Percentiles rank a stretch among this genome's conserved stretches.
Conservation (phyloP, 2,888 invertebrate genomes). For the Odontocerum albicorne region DNA sequence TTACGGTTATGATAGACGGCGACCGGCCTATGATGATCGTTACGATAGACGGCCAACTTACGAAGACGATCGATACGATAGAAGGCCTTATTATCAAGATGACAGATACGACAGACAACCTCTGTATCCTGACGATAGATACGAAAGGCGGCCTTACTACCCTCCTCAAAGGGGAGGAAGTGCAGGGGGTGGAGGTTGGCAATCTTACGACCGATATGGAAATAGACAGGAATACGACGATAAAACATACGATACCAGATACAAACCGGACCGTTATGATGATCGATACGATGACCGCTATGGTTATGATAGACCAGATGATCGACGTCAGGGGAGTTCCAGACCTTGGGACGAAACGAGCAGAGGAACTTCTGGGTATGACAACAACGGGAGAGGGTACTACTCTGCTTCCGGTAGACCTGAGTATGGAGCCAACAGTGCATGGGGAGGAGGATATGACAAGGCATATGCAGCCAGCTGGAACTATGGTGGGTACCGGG, state of each 20-base stretch:
- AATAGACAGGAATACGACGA: conserved; percentile 21
- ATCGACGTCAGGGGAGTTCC: conserved; percentile 45
- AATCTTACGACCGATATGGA: conserved; percentile 29
- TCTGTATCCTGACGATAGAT: conserved; percentile 26
- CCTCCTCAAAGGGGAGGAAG: conserved; percentile 14
- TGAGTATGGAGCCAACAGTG: conserved; percentile 42
- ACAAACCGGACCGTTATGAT: conserved; percentile 26
- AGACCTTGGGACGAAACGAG: conserved; percentile 62
- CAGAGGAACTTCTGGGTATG: conserved; percentile 65
- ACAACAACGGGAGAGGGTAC: conserved; percentile 63
- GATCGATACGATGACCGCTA: conserved; percentile 25
- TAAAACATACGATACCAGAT: conserved; percentile 13
- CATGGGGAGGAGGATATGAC: conserved; percentile 45
- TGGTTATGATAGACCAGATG: conserved; percentile 36
- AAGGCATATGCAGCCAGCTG: conserved; percentile 34
- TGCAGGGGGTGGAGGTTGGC: conserved; percentile 20
- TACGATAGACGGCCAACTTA: conserved; percentile 21
- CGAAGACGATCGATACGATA: conserved; percentile 29
- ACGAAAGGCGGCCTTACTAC: conserved; percentile 22
- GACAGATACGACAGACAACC: conserved; percentile 19
- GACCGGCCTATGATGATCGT: conserved; percentile 37
- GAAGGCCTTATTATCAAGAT: conserved; percentile 10
- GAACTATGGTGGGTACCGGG: conserved; percentile 27
- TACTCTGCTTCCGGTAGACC: conserved; percentile 63
- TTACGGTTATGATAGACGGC: conserved; percentile 45